These are phyloP conservation scores for Loriculus beryllinus DNA, from an alignment of 2,797 vertebrate species.

Conservation along the genomic window DNA sequence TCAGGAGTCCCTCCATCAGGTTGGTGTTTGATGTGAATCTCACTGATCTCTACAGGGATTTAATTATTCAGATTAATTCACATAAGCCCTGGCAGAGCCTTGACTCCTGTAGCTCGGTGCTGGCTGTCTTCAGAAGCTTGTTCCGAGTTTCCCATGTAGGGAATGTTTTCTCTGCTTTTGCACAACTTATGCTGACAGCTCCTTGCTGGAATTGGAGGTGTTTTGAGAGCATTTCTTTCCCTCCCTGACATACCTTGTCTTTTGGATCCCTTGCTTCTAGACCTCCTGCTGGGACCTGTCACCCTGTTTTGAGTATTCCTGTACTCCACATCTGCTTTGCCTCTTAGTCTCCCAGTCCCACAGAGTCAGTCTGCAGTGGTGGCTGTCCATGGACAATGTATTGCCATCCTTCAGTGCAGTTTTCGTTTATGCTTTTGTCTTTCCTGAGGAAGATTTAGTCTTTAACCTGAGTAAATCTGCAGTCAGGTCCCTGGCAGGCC, in stretches of 20 bases:
- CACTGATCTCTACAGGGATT: not conserved
- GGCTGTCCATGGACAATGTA: not conserved
- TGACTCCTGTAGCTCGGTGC: not conserved
- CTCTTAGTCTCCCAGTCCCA: not conserved
- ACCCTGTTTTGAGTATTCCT: not conserved
- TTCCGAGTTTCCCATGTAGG: not conserved
- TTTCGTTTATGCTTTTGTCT: not conserved
- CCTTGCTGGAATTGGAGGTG: not conserved
- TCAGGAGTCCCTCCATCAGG: not conserved
- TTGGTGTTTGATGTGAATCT: not conserved
- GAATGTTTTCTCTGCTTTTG: not conserved
- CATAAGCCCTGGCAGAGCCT: not conserved
- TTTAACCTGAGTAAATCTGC: not conserved
- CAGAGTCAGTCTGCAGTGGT: not conserved
- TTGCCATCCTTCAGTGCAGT: not conserved
- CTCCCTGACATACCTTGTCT: not conserved
- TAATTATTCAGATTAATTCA: not conserved
- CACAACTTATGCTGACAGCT: not conserved
- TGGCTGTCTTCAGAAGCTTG: not conserved
- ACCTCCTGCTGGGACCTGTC: not conserved
- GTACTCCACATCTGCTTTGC: not conserved
- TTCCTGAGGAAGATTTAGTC: not conserved
- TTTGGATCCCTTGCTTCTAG: not conserved
- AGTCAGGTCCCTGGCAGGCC: not conserved
- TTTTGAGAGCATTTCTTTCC: not conserved